These are phyloP conservation scores for Dinoponera quadriceps DNA, from an alignment of 1,140 invertebrate genomes.

Conservation along the genomic window DNA sequence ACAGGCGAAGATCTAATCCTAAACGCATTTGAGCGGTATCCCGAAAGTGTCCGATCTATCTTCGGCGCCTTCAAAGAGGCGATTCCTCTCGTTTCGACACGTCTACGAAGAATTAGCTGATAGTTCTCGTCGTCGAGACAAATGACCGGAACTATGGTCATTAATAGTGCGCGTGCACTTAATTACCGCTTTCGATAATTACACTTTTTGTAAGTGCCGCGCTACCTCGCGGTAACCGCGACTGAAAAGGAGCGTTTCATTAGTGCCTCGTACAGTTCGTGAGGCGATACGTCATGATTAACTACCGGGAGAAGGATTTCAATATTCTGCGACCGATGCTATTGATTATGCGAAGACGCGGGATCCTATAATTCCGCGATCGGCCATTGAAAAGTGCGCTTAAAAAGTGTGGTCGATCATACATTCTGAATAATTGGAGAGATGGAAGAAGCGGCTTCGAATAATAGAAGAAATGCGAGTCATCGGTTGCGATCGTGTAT, in stretches of 20 bases:
- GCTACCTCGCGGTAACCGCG: slow-evolving; percentile 12
- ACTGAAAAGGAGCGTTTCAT: slow-evolving; percentile 37
- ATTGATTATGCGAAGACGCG: slow-evolving; percentile 50
- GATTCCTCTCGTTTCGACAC: slow-evolving; percentile 21
- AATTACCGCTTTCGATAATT: slow-evolving; percentile 77
- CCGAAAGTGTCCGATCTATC: slow-evolving; percentile 35
- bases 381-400: slow-evolving; percentile 2
- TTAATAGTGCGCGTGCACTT: slow-evolving; percentile 68
- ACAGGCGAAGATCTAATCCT: slow-evolving; percentile 36
- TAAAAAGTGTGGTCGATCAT: slow-evolving; percentile 12
- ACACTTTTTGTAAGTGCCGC: slow-evolving; percentile 66
- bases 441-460: background rate
- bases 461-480: slow-evolving; percentile 26
- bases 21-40: slow-evolving; percentile 47
- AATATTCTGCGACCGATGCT: slow-evolving; percentile 26
- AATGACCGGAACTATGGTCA: slow-evolving; percentile 45
- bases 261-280: slow-evolving; percentile 44
- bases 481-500: slow-evolving; percentile 29
- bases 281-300: slow-evolving; percentile 42
- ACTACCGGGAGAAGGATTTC: slow-evolving; percentile 32
- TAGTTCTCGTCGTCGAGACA: background rate
- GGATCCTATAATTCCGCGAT: slow-evolving; percentile 26
- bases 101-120: slow-evolving; percentile 5
- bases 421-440: slow-evolving; percentile 1
- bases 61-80: slow-evolving; percentile 22